Conservation (phyloP, 1,140 invertebrate species). For the Macrobrachium rosenbergii region DNA sequence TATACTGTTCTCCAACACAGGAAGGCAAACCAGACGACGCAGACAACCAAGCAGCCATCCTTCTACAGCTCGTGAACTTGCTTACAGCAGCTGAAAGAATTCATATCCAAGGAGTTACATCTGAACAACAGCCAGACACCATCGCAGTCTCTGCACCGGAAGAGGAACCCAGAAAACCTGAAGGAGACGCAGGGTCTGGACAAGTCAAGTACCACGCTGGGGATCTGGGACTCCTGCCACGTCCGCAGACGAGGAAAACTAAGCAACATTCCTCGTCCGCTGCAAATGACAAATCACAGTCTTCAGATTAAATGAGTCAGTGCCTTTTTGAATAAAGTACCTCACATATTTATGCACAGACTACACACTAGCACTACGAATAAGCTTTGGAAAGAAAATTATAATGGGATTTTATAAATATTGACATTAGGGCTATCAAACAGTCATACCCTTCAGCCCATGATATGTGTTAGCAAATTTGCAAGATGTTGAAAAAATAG, state of each 20-base stretch:
- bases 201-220: slow-evolving; percentile 51
- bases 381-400: too few relatives aligned
- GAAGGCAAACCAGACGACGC: neutral
- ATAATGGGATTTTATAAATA: too few relatives aligned
- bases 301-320: too few relatives aligned
- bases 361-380: too few relatives aligned
- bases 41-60: slow-evolving; percentile 23
- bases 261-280: neutral
- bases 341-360: too few relatives aligned
- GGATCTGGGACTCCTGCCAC: slow-evolving; percentile 55
- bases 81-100: slow-evolving; percentile 45
- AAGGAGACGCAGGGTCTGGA: neutral
- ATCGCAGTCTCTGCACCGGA: neutral
- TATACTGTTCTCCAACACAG: neutral
- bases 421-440: too few relatives aligned
- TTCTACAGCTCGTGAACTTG: slow-evolving; percentile 53
- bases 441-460: too few relatives aligned
- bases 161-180: neutral
- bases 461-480: too few relatives aligned
- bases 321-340: too few relatives aligned
- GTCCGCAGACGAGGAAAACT: slow-evolving; percentile 17
- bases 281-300: too few relatives aligned
- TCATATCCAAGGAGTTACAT: neutral
- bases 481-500: too few relatives aligned
- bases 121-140: neutral